Evolutionary conservation across 2,113 vertebrate species (phyloP).

Genomic region (Choloepus hoffmanni): DNA sequence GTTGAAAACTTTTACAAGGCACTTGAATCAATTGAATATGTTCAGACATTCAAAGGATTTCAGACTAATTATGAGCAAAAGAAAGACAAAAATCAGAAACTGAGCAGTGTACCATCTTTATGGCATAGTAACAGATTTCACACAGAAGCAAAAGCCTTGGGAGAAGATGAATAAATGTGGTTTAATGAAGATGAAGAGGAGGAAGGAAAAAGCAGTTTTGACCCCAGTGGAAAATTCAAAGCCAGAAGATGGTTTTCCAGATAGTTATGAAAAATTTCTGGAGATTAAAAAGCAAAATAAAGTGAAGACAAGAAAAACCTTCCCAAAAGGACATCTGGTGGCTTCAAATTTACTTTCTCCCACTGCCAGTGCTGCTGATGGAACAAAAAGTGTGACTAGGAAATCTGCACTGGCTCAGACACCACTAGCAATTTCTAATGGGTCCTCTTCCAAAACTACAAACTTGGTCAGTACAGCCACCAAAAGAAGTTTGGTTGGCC

Average conservation of each 20-base stretch:
- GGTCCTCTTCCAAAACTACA: conserved; percentile 92
- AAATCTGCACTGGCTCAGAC: conserved; percentile 92
- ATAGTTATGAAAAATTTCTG: conserved; percentile 98
- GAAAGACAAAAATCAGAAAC: too few species aligned
- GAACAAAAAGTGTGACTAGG: conserved; percentile 92
- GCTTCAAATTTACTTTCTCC: conserved; percentile 92
- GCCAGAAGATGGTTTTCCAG: conserved; percentile 96
- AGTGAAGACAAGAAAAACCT: conserved; percentile 92
- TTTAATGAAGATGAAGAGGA: conserved; percentile 97
- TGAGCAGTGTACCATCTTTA: conserved; percentile 89
- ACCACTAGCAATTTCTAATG: conserved; percentile 90
- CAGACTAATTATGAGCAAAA: too few species aligned
- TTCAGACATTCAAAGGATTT: too few species aligned
- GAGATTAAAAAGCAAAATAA: conserved; percentile 96
- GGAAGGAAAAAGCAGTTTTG: conserved; percentile 92
- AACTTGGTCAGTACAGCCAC: conserved; percentile 90
- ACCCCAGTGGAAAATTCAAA: conserved; percentile 93
- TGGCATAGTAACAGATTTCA: conserved; percentile 92
- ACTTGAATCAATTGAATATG: too few species aligned
- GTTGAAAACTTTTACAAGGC: too few species aligned
- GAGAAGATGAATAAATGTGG: conserved; percentile 98
- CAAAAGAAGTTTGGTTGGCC: conserved; percentile 62
- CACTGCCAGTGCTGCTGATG: conserved; percentile 92
- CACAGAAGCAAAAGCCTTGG: conserved; percentile 94
- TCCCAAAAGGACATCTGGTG: conserved; percentile 87